Evolutionary conservation across 2,113 vertebrate species (phyloP).

Genomic region (Marmota flaviventris): DNA sequence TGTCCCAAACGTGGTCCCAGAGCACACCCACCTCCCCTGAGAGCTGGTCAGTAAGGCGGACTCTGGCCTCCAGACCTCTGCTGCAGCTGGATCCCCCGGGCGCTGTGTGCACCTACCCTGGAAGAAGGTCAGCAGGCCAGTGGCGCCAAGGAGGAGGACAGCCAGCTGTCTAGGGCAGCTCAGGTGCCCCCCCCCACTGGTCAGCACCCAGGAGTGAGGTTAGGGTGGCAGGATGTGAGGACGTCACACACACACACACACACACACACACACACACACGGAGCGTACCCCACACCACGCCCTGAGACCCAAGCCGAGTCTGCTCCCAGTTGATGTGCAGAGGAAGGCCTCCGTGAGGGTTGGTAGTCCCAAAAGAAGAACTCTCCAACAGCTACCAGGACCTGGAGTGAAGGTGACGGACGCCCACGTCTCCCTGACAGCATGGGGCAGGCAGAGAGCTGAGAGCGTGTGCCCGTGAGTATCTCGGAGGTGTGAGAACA

Average conservation of each 20-base stretch:
- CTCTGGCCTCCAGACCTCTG: not conserved
- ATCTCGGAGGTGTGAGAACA: conserved; percentile 21
- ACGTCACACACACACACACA: too few species aligned
- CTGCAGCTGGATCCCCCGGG: not conserved
- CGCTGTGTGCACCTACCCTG: not conserved
- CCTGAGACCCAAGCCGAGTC: too few species aligned
- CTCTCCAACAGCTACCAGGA: too few species aligned
- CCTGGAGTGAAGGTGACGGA: not conserved
- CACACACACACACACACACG: too few species aligned
- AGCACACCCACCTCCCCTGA: not conserved
- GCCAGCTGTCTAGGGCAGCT: too few species aligned
- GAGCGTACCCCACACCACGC: too few species aligned
- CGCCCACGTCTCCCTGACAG: not conserved
- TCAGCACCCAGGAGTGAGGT: not conserved
- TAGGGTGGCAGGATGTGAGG: not conserved
- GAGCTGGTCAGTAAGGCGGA: not conserved
- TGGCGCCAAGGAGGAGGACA: not conserved
- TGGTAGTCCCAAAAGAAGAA: too few species aligned
- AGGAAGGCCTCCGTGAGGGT: too few species aligned
- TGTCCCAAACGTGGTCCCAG: too few species aligned
- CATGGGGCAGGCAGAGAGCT: not conserved
- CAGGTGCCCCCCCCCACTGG: rapidly evolving
- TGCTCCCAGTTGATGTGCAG: too few species aligned
- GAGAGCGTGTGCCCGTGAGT: not conserved
- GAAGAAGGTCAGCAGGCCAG: not conserved